These are phyloP conservation scores for Heliconius charithonia DNA, from an alignment of 2,888 invertebrate genomes.

Conservation along the genomic window DNA sequence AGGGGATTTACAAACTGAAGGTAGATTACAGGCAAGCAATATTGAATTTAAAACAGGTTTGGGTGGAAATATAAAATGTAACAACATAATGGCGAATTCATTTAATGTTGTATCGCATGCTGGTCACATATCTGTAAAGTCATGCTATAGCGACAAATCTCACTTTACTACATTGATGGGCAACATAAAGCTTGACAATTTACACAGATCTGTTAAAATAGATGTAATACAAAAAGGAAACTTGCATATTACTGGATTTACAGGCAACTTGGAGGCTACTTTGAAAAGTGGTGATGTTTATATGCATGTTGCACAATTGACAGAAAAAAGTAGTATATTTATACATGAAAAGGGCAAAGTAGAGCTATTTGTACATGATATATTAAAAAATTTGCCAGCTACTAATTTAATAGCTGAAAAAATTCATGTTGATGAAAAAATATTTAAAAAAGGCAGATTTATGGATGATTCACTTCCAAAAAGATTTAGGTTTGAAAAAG, in stretches of 20 bases:
- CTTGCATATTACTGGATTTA: slow-evolving; percentile 74
- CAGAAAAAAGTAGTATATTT: slow-evolving; percentile 78
- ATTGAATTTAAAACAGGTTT: slow-evolving; percentile 77
- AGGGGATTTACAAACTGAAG: slow-evolving; percentile 68
- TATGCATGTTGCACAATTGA: slow-evolving; percentile 75
- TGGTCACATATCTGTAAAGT: slow-evolving; percentile 73
- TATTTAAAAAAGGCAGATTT: slow-evolving; percentile 74
- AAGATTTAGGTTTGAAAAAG: slow-evolving; percentile 75
- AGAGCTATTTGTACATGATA: slow-evolving; percentile 72
- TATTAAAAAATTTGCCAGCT: slow-evolving; percentile 73
- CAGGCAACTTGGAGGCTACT: slow-evolving; percentile 74
- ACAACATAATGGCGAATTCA: slow-evolving; percentile 75
- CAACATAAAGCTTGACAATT: slow-evolving; percentile 67
- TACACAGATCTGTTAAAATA: slow-evolving; percentile 73
- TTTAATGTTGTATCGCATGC: slow-evolving; percentile 72
- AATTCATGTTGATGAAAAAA: slow-evolving; percentile 76
- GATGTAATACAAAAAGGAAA: slow-evolving; percentile 79
- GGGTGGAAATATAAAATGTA: slow-evolving; percentile 68
- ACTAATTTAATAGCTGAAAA: slow-evolving; percentile 80
- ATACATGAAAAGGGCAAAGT: slow-evolving; percentile 81
- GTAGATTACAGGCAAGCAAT: slow-evolving; percentile 68
- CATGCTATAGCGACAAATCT: slow-evolving; percentile 72
- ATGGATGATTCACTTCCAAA: slow-evolving; percentile 79
- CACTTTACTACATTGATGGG: slow-evolving; percentile 79
- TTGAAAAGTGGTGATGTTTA: slow-evolving; percentile 78